phyloP scores from a whole-genome alignment of 2,888 invertebrate species.

The Halocaridina rubra region DNA sequence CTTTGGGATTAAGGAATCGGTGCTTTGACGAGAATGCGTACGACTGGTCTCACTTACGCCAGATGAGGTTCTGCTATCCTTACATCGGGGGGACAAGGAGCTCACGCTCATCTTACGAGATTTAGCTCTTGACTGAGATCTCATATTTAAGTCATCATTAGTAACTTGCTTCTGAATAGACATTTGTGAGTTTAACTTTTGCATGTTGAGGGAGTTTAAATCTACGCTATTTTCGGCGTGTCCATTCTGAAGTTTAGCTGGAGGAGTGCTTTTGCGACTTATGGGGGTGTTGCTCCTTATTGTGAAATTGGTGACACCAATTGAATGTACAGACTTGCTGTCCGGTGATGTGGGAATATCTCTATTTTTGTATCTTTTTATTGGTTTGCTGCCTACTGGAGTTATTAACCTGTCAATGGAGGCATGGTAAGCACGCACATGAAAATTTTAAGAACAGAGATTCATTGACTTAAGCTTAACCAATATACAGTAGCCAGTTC shows the following conservation, averaged over 20 bases:
- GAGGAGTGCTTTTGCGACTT: background rate
- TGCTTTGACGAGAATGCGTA: background rate
- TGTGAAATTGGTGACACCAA: background rate
- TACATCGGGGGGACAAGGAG: background rate
- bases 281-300: background rate
- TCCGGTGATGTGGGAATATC: background rate
- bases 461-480: too few relatives aligned
- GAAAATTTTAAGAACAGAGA: too few relatives aligned
- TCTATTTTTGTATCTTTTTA: background rate
- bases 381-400: background rate
- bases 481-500: too few relatives aligned
- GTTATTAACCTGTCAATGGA: background rate
- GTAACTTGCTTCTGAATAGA: background rate
- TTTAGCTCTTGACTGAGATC: background rate
- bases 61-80: background rate
- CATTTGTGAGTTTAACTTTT: too few relatives aligned
- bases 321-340: background rate
- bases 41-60: background rate
- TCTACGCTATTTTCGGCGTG: background rate
- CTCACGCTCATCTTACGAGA: background rate
- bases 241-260: background rate
- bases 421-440: background rate
- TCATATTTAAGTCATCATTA: background rate
- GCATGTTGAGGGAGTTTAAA: background rate
- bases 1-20: background rate